Evolutionary conservation across 2,113 vertebrate genomes (phyloP), one percentile per base, ranked within the genome.

Genomic region (Tragelaphus scriptus): DNA sequence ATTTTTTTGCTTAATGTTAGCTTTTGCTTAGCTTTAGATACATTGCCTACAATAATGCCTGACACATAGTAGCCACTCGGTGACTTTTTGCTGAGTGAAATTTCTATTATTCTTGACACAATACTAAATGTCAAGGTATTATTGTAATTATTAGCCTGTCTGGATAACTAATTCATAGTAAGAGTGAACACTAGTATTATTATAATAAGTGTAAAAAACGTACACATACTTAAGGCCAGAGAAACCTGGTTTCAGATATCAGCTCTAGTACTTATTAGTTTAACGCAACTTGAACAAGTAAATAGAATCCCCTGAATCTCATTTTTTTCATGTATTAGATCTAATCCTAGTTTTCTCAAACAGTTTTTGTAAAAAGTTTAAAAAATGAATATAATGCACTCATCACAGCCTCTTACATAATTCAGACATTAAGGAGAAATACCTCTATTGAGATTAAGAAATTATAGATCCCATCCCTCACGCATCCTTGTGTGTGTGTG

Each of bases 401-500:
- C 63, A 71, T 23, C 7, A 58, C 9, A 92, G 40, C 8, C 44
- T 25, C 7, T 3, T 58, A 25, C 0, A 14, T 77, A 28, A 59
- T 59, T 49, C 15, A 47, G 44, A 56, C 40, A 71, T 11, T 26
- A 92, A 96, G 36, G n/a, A 51, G 79, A 95, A 93, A 8, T 53
- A 8, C 3, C 12, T 79, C 88, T 56, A 28, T 85, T 88, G 91
- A 88, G 7, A 81, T 28, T 25, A 89, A 86, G 8, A 65, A 55
- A 23, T 63, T 53, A 6, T 8, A 56, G 44, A 3, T 77, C 26
- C 26, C 26, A 11, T 56, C 5, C 15, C 4, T 36, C 71, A 77
- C 0, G 6, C 71, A 26, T 26, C 71, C 36, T 77, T 44, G 40
- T 44, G 0, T 0, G 2, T 26, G 36, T 0, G 0, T 77, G 71